Conservation (phyloP, 1,140 invertebrate species). For the Brachionus rotundiformis region DNA sequence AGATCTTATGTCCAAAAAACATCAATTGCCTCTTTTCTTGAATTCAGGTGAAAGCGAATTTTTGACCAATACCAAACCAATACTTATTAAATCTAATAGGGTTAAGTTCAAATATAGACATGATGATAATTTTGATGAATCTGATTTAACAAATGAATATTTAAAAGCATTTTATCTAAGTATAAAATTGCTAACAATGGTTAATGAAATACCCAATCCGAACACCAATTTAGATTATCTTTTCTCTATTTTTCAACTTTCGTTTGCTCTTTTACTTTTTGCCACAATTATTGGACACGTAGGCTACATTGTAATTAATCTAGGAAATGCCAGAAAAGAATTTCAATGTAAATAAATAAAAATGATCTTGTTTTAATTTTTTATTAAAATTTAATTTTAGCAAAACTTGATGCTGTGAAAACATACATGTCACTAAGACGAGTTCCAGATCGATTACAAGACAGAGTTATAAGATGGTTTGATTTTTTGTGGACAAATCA, state of each 20-base stretch:
- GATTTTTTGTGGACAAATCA: constrained; percentile 85
- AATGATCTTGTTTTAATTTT: too few relatives aligned
- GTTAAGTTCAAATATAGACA: constrained; percentile 3
- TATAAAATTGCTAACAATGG: constrained; percentile 87
- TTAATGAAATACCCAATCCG: constrained; percentile 71
- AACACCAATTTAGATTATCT: constrained; percentile 73
- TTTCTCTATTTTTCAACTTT: constrained; percentile 62
- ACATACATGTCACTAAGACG: constrained; percentile 95
- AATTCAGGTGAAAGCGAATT: neutral
- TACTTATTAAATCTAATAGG: neutral
- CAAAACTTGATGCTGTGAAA: constrained; percentile 94
- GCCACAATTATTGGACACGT: constrained; percentile 64
- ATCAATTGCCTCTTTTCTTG: constrained; percentile 1
- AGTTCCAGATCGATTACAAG: constrained; percentile 89
- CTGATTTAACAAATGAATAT: constrained; percentile 70
- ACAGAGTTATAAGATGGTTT: constrained; percentile 88
- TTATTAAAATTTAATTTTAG: constrained; percentile 68
- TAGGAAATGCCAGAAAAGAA: constrained; percentile 63
- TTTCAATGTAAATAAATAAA: constrained; percentile 66
- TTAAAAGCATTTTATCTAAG: constrained; percentile 98
- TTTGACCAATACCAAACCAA: neutral
- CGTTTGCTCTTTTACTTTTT: constrained; percentile 63
- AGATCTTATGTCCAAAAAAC: constrained; percentile 25
- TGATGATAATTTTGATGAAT: constrained; percentile 6
- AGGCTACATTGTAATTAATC: constrained; percentile 64